Base-by-base conservation (phyloP, 1,140 invertebrate genomes). In the Drosophila nigromelanica region DNA sequence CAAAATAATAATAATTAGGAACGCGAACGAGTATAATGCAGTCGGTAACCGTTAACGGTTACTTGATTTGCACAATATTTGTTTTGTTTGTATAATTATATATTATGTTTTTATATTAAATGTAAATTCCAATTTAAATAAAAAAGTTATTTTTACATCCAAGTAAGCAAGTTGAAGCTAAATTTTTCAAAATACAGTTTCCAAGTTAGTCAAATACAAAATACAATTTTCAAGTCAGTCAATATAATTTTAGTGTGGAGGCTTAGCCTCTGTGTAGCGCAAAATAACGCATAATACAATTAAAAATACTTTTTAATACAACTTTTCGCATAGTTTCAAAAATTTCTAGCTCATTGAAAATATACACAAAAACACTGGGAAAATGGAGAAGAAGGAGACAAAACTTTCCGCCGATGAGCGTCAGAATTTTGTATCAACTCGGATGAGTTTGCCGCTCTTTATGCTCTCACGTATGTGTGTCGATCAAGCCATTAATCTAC, bases 401-500 rank as follows among this genome's bases (percentile, higher is more conserved):
- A 87, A 76, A 47, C 37, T 71, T 0, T 24, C 58, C 0, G 52
- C 70, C 24, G 82, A 89, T 42, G 83, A 78, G n/a, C 64, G 72
- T 0, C 82, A 89, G 63, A 74, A 62, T 55, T 89, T 89, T 42
- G 76, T 89, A 45, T 61, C 83, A 21, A 83, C 79, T 18, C 79
- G 76, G 4, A 77, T 89, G 83, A 83, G 79, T 47, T 43, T 89
- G 18, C 83, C 83, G 5, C 79, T 89, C 0, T 89, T 80, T 42
- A 89, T 89, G 83, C 14, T 78, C 0, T 77, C 83, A 8, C 85
- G 83, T 89, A 69, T 69, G 79, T 42, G 4, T 14, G 0, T 8
- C 6, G 2, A 56, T 50, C 15, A 2, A 3, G 8, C 14, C 5
- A 30, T 5, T 15, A 11, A 1, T 14, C 27, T 27, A 1, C 10